Conservation (phyloP, 2,113 vertebrate genomes). For the Callocephalon fimbriatum region DNA sequence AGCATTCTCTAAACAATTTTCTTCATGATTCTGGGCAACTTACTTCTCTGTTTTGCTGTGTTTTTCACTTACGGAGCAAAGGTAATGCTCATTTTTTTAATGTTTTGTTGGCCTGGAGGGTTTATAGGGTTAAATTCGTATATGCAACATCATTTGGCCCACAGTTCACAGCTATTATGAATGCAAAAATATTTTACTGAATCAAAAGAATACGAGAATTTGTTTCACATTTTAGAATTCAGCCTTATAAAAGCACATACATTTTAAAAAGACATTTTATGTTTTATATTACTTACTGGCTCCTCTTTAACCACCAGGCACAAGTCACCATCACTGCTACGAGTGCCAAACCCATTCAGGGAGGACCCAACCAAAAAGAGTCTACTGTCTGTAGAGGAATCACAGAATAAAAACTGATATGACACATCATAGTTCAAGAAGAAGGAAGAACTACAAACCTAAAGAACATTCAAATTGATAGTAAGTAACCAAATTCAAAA, state of each 20-base stretch:
- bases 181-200: not conserved
- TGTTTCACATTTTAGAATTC: not conserved
- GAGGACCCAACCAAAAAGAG: constrained; percentile 94
- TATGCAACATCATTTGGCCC: not conserved
- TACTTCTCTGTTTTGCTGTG: not conserved
- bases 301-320: constrained; percentile 88
- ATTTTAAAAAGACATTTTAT: not conserved
- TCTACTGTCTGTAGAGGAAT: constrained; percentile 76
- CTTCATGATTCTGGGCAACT: not conserved
- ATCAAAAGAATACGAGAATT: not conserved
- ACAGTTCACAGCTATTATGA: not conserved
- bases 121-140: not conserved
- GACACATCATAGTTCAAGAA: not conserved
- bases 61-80: not conserved
- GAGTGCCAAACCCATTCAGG: constrained; percentile 92
- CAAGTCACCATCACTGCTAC: constrained; percentile 93
- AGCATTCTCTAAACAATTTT: not conserved
- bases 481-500: constrained; percentile 24
- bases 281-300: constrained; percentile 80
- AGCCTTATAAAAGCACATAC: not conserved
- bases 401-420: not conserved
- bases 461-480: not conserved
- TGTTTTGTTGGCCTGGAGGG: not conserved
- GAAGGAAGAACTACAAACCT: fast-evolving
- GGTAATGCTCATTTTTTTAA: not conserved